phyloP scores from a whole-genome alignment of 1,140 invertebrate species.

The Eulimnadia texana region DNA sequence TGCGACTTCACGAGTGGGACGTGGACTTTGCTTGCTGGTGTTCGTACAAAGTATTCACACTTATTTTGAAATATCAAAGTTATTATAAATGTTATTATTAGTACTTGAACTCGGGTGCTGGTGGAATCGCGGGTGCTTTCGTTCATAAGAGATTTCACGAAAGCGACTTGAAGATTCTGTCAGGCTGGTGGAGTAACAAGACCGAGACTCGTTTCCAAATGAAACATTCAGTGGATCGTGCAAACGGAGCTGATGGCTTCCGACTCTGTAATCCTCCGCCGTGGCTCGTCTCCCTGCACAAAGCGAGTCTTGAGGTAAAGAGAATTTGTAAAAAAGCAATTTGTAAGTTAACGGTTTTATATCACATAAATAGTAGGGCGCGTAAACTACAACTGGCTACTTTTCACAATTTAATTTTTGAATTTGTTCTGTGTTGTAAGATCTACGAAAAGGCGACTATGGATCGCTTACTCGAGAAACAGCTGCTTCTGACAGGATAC shows the following conservation, averaged over 20 bases:
- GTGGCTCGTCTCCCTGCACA: slow-evolving; percentile 33
- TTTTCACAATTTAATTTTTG: too few relatives aligned
- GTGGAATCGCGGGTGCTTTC: slow-evolving; percentile 38
- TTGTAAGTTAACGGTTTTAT: not conserved
- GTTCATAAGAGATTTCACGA: slow-evolving; percentile 31
- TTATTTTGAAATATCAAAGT: slow-evolving; percentile 9
- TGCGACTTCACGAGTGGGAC: slow-evolving; percentile 43
- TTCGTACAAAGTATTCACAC: slow-evolving; percentile 39
- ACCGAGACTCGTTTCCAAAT: slow-evolving; percentile 24
- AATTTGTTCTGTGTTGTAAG: slow-evolving; percentile 29
- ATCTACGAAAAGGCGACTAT: slow-evolving; percentile 37
- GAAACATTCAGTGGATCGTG: slow-evolving; percentile 31
- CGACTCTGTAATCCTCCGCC: slow-evolving; percentile 40
- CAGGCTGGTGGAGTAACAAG: slow-evolving; percentile 31
- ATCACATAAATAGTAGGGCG: too few relatives aligned
- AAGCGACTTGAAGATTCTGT: slow-evolving; percentile 23
- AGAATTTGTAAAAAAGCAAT: not conserved
- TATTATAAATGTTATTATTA: slow-evolving; percentile 22
- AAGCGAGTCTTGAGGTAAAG: slow-evolving; percentile 36
- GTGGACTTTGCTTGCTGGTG: slow-evolving; percentile 53
- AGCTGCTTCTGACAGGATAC: slow-evolving; percentile 40
- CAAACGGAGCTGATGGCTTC: slow-evolving; percentile 34
- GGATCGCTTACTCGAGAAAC: slow-evolving; percentile 33
- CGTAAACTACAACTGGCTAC: too few relatives aligned
- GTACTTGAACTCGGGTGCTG: slow-evolving; percentile 43